These are phyloP conservation scores for Dromiciops gliroides DNA, from an alignment of 2,113 vertebrate genomes.

Conservation along the genomic window DNA sequence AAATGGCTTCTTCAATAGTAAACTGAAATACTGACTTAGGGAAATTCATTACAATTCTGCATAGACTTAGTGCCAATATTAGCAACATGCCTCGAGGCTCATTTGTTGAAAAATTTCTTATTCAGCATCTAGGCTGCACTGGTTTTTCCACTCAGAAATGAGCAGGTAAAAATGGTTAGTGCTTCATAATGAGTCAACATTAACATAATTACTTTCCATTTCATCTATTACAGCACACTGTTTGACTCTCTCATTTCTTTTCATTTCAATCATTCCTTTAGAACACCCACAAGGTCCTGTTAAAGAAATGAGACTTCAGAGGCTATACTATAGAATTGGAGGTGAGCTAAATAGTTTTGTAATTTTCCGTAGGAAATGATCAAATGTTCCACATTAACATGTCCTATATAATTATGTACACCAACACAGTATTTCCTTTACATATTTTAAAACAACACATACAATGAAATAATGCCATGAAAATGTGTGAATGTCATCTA, in stretches of 20 bases:
- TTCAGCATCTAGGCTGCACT: slow-evolving; percentile 72
- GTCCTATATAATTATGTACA: slow-evolving; percentile 44
- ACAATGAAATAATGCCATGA: slow-evolving; percentile 65
- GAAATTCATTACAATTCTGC: slow-evolving; percentile 69
- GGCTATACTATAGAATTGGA: slow-evolving; percentile 48
- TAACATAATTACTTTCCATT: slow-evolving; percentile 81
- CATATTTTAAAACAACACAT: slow-evolving; percentile 66
- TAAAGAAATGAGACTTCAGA: slow-evolving; percentile 74
- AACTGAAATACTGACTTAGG: slow-evolving; percentile 70
- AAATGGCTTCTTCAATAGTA: slow-evolving; percentile 53
- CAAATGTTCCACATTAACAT: slow-evolving; percentile 51
- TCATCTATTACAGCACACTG: slow-evolving; percentile 75
- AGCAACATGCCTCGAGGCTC: slow-evolving; percentile 77
- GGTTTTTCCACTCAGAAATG: slow-evolving; percentile 73
- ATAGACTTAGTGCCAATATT: slow-evolving; percentile 67
- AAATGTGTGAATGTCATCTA: slow-evolving; percentile 45
- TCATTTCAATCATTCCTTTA: slow-evolving; percentile 77
- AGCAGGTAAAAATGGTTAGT: slow-evolving; percentile 75
- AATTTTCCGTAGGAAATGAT: slow-evolving; percentile 68
- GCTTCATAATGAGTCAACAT: slow-evolving; percentile 79
- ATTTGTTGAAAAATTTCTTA: slow-evolving; percentile 75
- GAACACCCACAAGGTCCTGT: slow-evolving; percentile 69
- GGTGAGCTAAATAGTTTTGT: slow-evolving; percentile 65
- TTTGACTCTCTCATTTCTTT: slow-evolving; percentile 76
- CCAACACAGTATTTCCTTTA: slow-evolving; percentile 62